Percentiles rank a stretch among this genome's conserved stretches.
Conservation (phyloP, 2,888 invertebrate species). For the Lasius platythorax region DNA sequence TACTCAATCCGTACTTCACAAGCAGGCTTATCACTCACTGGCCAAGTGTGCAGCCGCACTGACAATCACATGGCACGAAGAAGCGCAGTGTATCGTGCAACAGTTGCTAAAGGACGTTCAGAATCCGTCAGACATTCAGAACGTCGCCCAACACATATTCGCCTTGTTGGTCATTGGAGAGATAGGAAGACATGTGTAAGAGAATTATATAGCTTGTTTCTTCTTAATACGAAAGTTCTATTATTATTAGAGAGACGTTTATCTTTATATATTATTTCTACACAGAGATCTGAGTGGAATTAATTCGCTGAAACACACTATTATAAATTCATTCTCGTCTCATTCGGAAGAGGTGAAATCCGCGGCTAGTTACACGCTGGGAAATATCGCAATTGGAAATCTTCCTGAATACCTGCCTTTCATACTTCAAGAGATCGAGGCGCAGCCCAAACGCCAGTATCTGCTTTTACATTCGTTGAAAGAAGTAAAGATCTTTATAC, state of each 20-base stretch:
- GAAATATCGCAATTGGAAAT: slow-evolving; percentile 98
- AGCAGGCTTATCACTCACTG: slow-evolving; percentile 96
- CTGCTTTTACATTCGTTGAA: slow-evolving; percentile 98
- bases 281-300: slow-evolving; percentile 93
- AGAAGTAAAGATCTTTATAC: slow-evolving; percentile 89
- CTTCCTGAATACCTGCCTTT: slow-evolving; percentile 97
- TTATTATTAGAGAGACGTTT: background rate
- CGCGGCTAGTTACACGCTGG: slow-evolving; percentile 98
- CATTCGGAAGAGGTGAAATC: slow-evolving; percentile 98
- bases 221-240: background rate
- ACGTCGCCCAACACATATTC: slow-evolving; percentile 95
- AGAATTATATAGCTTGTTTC: background rate
- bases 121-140: slow-evolving; percentile 87
- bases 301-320: slow-evolving; percentile 91
- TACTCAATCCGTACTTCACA: slow-evolving; percentile 85
- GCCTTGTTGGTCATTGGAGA: slow-evolving; percentile 98
- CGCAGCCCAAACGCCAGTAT: slow-evolving; percentile 98
- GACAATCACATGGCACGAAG: slow-evolving; percentile 92
- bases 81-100: slow-evolving; percentile 90
- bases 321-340: slow-evolving; percentile 95
- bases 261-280: slow-evolving; percentile 57
- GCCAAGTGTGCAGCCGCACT: slow-evolving; percentile 98
- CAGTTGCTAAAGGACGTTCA: slow-evolving; percentile 91
- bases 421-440: slow-evolving; percentile 96
- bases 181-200: slow-evolving; percentile 97